Percentiles rank a stretch among this genome's conserved stretches.
These are phyloP conservation scores for Crotalus horridus DNA, from an alignment of 2,113 vertebrate genomes.

Conservation along the genomic window DNA sequence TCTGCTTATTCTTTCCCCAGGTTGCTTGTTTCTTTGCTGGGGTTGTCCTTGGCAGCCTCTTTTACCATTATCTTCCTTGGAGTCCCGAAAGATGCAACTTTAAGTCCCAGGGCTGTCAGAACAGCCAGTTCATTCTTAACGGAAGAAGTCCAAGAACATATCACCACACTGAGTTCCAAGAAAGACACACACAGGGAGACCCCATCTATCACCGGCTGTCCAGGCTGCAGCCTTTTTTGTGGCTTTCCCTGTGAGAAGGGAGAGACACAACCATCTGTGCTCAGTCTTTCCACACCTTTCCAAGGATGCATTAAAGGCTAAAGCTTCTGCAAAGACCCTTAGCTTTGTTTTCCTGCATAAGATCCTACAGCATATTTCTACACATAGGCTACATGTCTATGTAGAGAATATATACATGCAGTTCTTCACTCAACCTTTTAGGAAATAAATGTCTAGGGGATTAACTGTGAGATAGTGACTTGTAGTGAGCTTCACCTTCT, in stretches of 20 bases:
- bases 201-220: background rate
- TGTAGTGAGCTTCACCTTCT: background rate
- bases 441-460: background rate
- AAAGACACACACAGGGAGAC: background rate
- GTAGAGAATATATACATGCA: background rate
- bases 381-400: background rate
- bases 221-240: background rate
- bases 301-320: background rate
- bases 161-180: background rate
- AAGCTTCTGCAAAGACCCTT: background rate
- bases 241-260: background rate
- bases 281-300: background rate
- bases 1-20: background rate
- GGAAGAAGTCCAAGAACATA: conserved; percentile 22
- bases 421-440: background rate
- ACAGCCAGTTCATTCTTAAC: conserved; percentile 1
- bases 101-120: conserved; percentile 16
- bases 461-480: background rate
- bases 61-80: conserved; percentile 1
- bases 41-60: conserved; percentile 12
- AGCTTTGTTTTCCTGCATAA: background rate
- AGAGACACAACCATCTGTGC: background rate
- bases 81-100: conserved; percentile 8
- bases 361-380: background rate
- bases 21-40: background rate